Base-by-base conservation (phyloP, 2,797 vertebrate species). In the Oryzias dopingdopingensis region DNA sequence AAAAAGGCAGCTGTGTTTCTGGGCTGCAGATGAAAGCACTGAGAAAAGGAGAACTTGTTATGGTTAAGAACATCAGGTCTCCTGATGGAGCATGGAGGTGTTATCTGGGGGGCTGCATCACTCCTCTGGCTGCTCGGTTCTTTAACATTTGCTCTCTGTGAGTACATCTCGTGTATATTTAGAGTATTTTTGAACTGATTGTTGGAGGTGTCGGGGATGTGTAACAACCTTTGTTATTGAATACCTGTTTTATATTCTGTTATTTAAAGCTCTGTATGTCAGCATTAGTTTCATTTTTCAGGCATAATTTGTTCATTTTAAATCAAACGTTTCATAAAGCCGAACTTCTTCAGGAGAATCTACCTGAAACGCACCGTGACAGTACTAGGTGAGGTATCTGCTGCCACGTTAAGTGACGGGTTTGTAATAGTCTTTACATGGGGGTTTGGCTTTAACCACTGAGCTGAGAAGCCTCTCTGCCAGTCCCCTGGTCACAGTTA, bases 161-260 rank as follows among this genome's bases (percentile, higher is more conserved):
- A 87, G 74, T 82, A 84, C 74, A 82, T 79, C 88, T 81, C 84
- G 76, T 88, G 70, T 86, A 66, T 81, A 86, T 85, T 77, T 82
- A 73, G 72, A 84, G 73, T 67, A 79, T 40, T 75, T 77, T 59
- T 68, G 17, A 63, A 56, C 18, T 79, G 74, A 81, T 85, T 69
- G 32, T 32, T 84, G 71, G 80, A 71, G 70, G 81, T 90, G 87
- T 87, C 88, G 87, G 88, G 85, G 83, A 91, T 84, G 82, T 85
- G 72, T 85, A 75, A 80, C 69, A 48, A 74, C 42, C 60, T 76
- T 62, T 86, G 65, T 78, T 62, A 49, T 42, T 68, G 63, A 81
- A 59, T 82, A 81, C 72, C 75, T 88, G 82, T 84, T 84, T 86
- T 72, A 41, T 73, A 40, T 79, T 75, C 70, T 77, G 74, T 67